Base-by-base conservation (phyloP, 2,888 invertebrate species). In the Scelioninae gen. 2 region DNA sequence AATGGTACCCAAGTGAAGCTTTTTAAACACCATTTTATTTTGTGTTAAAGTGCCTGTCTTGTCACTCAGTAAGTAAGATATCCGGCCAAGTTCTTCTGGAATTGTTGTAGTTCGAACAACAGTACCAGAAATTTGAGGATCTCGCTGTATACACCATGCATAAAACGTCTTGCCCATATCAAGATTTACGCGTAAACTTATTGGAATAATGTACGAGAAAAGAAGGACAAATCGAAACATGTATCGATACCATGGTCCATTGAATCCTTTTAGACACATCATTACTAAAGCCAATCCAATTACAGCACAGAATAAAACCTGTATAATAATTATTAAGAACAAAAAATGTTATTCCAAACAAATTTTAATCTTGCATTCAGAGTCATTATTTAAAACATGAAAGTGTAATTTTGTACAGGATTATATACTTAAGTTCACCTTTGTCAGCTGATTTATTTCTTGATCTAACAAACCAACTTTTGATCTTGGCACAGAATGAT, bases 111-210 rank as follows among this genome's bases (percentile, higher is more conserved):
- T 97, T 5, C 99, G 90, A 72, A 98, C 98, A 7, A 97, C 96
- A 0, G 98, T 97, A 18, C 96, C 97, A 74, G 93, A 92, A 78
- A 99, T 97, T 79, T 94, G 91, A 60, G 94, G 92, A 87, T 99
- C 99, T 65, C 94, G 90, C 82, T 97, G 96, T 80, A 99, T 98
- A 78, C 95, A 93, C 94, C 96, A 98, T 0, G 98, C 96, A 87
- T 98, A 99, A 84, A 94, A 97, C 0, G 95, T 94, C 87, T 99
- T 99, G 0, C 98, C 98, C 95, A 99, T 96, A 83, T 99, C 99
- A 78, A 99, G 89, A 88, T 99, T 99, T 0, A 99, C 98, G 75
- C 99, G 90, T 82, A 99, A 91, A 88, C 98, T 97, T 80, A 99
- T 97, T 11, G 99, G 99, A 83, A 99, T 98, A 81, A 99, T 99